Conservation (phyloP, 2,888 invertebrate genomes). For the Griposia aprilina region DNA sequence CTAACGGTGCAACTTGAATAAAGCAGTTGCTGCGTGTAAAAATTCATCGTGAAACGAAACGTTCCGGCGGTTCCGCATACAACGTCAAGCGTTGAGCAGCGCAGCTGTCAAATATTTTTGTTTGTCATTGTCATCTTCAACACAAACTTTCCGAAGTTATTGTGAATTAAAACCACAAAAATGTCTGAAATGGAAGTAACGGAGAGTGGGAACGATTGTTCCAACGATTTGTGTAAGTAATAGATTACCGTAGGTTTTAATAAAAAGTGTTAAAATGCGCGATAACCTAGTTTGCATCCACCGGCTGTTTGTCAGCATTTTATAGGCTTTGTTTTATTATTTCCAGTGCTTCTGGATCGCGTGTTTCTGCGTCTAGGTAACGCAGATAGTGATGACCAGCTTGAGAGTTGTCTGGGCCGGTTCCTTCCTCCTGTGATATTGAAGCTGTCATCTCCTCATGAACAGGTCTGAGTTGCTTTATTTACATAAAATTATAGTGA, state of each 20-base stretch:
- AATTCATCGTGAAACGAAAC: constrained; percentile 29
- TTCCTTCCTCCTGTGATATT: constrained; percentile 97
- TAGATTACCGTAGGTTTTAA: neutral
- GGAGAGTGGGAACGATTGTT: constrained; percentile 82
- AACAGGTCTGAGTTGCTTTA: constrained; percentile 91
- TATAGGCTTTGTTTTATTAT: constrained; percentile 34
- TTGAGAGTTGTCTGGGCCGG: constrained; percentile 94
- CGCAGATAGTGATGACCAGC: constrained; percentile 96
- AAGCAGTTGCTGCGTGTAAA: neutral
- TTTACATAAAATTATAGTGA: constrained; percentile 25
- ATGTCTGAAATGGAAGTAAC: constrained; percentile 89
- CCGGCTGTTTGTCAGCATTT: constrained; percentile 69
- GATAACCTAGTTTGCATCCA: constrained; percentile 53
- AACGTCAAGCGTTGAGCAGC: constrained; percentile 47
- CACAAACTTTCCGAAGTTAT: constrained; percentile 66
- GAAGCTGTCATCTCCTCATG: constrained; percentile 97
- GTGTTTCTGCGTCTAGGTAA: constrained; percentile 97
- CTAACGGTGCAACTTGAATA: neutral
- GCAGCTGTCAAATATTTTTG: constrained; percentile 76
- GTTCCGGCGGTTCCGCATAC: neutral
- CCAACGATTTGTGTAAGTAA: constrained; percentile 86
- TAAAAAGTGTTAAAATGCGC: constrained; percentile 17
- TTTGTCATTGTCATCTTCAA: constrained; percentile 69
- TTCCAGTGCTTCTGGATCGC: constrained; percentile 95
- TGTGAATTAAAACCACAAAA: constrained; percentile 68